phyloP scores from a whole-genome alignment of 2,888 invertebrate genomes.

The Petrophora chlorosata region DNA sequence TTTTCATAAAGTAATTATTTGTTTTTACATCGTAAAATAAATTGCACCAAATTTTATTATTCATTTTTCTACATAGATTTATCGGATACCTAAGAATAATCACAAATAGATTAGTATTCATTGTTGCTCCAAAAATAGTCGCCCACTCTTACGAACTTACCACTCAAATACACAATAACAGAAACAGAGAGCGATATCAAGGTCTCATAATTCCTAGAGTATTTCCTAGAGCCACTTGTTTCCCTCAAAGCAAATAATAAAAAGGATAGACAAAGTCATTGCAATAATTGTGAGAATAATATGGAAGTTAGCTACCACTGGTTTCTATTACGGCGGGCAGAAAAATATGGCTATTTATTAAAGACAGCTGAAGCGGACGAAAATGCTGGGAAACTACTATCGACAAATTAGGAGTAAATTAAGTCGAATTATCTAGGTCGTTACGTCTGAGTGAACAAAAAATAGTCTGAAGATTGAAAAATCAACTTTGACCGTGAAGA shows the following conservation, averaged over 20 bases:
- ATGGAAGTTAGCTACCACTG: slow-evolving; percentile 50
- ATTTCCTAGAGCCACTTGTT: slow-evolving; percentile 40
- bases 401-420: too few species aligned
- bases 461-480: too few species aligned
- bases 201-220: slow-evolving; percentile 37
- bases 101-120: too few species aligned
- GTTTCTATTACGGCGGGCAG: slow-evolving; percentile 51
- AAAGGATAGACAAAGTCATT: slow-evolving; percentile 45
- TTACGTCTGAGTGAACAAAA: too few species aligned
- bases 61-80: too few species aligned
- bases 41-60: too few species aligned
- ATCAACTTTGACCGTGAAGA: too few species aligned
- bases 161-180: slow-evolving; percentile 14
- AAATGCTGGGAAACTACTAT: slow-evolving; percentile 35
- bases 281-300: slow-evolving; percentile 59
- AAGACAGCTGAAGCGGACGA: slow-evolving; percentile 55
- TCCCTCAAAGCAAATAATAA: slow-evolving; percentile 49
- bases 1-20: too few species aligned
- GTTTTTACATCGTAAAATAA: too few species aligned
- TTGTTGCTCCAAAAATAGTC: too few species aligned
- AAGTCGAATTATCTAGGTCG: too few species aligned
- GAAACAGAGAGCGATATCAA: slow-evolving; percentile 12
- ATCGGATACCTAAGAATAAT: too few species aligned
- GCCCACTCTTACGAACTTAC: slow-evolving; percentile 1
- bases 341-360: slow-evolving; percentile 67